Evolutionary conservation across 2,888 invertebrate genomes (phyloP).

Genomic region (Spilarctia lutea): DNA sequence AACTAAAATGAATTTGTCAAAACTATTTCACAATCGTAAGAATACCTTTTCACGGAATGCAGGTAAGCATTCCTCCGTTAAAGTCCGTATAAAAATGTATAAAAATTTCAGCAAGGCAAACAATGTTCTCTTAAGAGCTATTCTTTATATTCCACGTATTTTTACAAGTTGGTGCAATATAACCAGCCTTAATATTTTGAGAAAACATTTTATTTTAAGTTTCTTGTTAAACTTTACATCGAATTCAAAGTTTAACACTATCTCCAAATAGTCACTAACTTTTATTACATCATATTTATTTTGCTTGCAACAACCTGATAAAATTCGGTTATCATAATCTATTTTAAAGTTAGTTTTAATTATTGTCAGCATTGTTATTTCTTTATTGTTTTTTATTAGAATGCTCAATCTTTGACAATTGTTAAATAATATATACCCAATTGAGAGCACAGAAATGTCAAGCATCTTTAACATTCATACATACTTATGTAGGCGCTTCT

Average conservation of each 20-base stretch:
- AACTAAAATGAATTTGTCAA: constrained; percentile 9
- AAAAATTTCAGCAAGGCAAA: constrained; percentile 18
- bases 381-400: too few species aligned
- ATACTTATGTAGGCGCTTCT: background rate
- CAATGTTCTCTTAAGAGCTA: constrained; percentile 18
- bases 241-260: too few species aligned
- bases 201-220: background rate
- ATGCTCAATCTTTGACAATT: background rate
- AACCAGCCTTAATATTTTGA: background rate
- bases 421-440: background rate
- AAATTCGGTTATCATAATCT: background rate
- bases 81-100: constrained; percentile 10
- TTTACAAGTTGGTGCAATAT: background rate
- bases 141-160: constrained; percentile 16
- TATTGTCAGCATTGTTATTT: background rate
- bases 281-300: background rate
- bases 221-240: background rate
- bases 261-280: too few species aligned
- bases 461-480: background rate
- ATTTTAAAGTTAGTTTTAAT: background rate
- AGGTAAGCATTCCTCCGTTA: constrained; percentile 21
- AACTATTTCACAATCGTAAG: constrained; percentile 11
- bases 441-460: too few species aligned
- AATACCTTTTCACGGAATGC: constrained; percentile 6
- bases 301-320: background rate